Evolutionary conservation across 2,888 invertebrate species (phyloP).

Genomic region (Hypolimnas misippus): DNA sequence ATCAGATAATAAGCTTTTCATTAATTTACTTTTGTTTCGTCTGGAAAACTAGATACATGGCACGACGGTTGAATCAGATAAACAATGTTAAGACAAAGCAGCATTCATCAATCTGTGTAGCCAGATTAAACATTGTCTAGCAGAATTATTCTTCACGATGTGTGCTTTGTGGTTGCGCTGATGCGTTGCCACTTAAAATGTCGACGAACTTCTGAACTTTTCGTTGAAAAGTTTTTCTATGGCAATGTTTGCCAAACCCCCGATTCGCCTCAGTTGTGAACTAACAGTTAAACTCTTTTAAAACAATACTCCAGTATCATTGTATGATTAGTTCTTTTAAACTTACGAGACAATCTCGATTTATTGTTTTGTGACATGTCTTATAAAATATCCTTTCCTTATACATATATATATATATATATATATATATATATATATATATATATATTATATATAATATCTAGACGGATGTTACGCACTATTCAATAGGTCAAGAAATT

Average conservation of each 20-base stretch:
- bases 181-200: slow-evolving; percentile 57
- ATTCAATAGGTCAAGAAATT: no score
- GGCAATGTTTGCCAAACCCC: slow-evolving; percentile 59
- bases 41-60: slow-evolving; percentile 38
- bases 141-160: slow-evolving; percentile 60
- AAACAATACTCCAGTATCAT: slow-evolving; percentile 40
- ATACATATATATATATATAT: no score
- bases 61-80: slow-evolving; percentile 42
- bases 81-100: slow-evolving; percentile 43
- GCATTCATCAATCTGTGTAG: slow-evolving; percentile 55
- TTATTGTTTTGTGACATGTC: slow-evolving; percentile 9
- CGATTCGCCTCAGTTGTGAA: slow-evolving; percentile 36
- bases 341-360: slow-evolving; percentile 46
- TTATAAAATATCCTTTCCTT: not conserved
- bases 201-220: slow-evolving; percentile 63
- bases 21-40: slow-evolving; percentile 43
- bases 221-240: slow-evolving; percentile 64
- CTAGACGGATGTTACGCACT: no score
- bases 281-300: slow-evolving; percentile 30
- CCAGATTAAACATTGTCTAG: slow-evolving; percentile 56
- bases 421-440: no score
- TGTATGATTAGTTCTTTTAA: slow-evolving; percentile 45
- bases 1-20: slow-evolving; percentile 38
- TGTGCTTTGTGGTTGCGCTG: slow-evolving; percentile 52
- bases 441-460: no score